Base-by-base conservation (phyloP, 2,888 invertebrate genomes). In the Neoscelio sp. region DNA sequence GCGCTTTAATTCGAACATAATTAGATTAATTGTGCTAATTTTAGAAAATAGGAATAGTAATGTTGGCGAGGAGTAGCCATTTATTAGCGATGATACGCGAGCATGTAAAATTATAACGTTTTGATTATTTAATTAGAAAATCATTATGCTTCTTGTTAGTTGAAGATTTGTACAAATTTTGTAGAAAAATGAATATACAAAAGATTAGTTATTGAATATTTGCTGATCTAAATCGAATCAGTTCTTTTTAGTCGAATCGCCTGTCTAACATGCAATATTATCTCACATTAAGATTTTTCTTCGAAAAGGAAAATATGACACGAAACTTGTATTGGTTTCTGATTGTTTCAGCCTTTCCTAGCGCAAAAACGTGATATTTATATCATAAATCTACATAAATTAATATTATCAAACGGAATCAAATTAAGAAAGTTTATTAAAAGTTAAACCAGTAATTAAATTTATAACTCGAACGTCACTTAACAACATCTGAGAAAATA, bases 401-500 rank as follows among this genome's bases (percentile, higher is more conserved):
- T 54, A 52, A 33, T 18, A 52, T 30, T 10, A 13, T 54, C 13
- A 54, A 23, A 38, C 23, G 2, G 10, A 50, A 50, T 33, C 0
- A 54, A 38, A 54, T 54, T 54, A 54, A 54, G 38, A 38, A 54
- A 54, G 20, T 54, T 54, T 2, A 46, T 6, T 23, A 4, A 5
- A 23, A 6, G 10, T 50, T 15, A 33, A 52, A 35, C 35, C 35
- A 35, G 20, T 52, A 13, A 35, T 28, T 35, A 2, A 12, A 18
- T 35, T 35, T 52, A 20, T 52, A 52, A 35, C 20, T 52, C 52
- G 20, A 10, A 18, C 12, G 8, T 13, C 13, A 38, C 40, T 56
- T 38, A 38, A 40, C 15, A 26, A 56, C 38, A n/a, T 15, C 10
- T 23, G 15, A 26, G 26, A 40, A 26, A 26, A 26, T 56, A n/a